Conservation (phyloP, 1,140 invertebrate species). For the Himalopsyche phryganea region DNA sequence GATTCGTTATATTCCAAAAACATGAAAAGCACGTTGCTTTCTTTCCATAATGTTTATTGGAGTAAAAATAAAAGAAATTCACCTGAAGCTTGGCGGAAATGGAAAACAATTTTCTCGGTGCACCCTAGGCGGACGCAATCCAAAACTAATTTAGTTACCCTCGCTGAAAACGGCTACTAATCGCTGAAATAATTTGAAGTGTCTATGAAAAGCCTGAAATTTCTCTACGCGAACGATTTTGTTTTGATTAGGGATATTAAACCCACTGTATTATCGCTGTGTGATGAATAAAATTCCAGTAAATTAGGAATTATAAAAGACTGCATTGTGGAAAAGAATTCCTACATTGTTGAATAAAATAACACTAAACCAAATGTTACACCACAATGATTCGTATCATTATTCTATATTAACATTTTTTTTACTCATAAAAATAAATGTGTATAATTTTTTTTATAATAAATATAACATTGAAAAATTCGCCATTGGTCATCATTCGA, state of each 20-base stretch:
- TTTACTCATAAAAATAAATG: too few species aligned
- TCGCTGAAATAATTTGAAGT: slow-evolving; percentile 22
- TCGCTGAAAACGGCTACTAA: slow-evolving; percentile 18
- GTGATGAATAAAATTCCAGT: slow-evolving; percentile 24
- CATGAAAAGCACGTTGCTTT: not conserved
- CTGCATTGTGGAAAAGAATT: not conserved
- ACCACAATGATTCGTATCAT: too few species aligned
- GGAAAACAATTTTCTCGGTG: slow-evolving; percentile 14
- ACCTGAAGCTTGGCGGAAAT: slow-evolving; percentile 8
- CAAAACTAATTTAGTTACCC: slow-evolving; percentile 17
- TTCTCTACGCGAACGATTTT: slow-evolving; percentile 17
- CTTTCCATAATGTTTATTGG: not conserved
- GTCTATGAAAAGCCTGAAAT: not conserved
- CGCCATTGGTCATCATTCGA: too few species aligned
- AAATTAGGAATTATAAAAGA: slow-evolving; percentile 13
- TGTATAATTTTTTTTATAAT: too few species aligned
- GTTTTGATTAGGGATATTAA: slow-evolving; percentile 33
- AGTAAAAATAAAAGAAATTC: too few species aligned
- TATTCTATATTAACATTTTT: too few species aligned
- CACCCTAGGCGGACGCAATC: not conserved
- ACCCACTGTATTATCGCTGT: slow-evolving; percentile 18
- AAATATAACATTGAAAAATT: too few species aligned
- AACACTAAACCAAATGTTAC: too few species aligned
- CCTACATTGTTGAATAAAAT: too few species aligned
- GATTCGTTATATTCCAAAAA: too few species aligned